Percentiles rank a stretch among this genome's conserved stretches.
These are phyloP conservation scores for Pogonocichla stellata DNA, from an alignment of 2,113 vertebrate species.

Conservation along the genomic window DNA sequence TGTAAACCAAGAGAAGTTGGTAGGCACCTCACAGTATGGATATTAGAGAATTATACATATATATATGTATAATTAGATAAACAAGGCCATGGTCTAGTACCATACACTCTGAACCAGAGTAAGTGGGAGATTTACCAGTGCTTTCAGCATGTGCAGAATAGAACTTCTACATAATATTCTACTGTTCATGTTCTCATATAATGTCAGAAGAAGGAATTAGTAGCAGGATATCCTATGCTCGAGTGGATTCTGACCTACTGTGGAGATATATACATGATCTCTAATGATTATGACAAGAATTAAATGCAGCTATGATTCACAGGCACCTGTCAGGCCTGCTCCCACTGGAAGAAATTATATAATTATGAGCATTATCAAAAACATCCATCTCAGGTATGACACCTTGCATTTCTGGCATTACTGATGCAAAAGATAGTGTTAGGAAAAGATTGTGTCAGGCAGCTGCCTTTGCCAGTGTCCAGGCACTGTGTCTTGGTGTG, in stretches of 20 bases:
- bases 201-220: not conserved
- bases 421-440: not conserved
- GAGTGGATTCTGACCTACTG: not conserved
- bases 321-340: not conserved
- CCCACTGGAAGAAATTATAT: not conserved
- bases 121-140: not conserved
- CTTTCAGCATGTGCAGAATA: not conserved
- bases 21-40: not conserved
- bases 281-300: not conserved
- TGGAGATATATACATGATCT: not conserved
- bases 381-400: not conserved
- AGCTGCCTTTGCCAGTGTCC: not conserved
- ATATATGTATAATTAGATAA: not conserved
- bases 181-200: not conserved
- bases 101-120: not conserved
- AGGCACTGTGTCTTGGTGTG: not conserved
- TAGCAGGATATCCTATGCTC: not conserved
- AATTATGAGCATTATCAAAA: slow-evolving; percentile 8
- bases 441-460: not conserved
- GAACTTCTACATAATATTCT: not conserved
- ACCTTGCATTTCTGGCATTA: not conserved
- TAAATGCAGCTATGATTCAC: slow-evolving; percentile 8
- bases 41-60: not conserved
- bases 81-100: not conserved
- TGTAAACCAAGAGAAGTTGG: not conserved